Percentiles rank a stretch among this genome's conserved stretches.
Conservation (phyloP, 2,113 vertebrate species). For the Cygnus atratus region DNA sequence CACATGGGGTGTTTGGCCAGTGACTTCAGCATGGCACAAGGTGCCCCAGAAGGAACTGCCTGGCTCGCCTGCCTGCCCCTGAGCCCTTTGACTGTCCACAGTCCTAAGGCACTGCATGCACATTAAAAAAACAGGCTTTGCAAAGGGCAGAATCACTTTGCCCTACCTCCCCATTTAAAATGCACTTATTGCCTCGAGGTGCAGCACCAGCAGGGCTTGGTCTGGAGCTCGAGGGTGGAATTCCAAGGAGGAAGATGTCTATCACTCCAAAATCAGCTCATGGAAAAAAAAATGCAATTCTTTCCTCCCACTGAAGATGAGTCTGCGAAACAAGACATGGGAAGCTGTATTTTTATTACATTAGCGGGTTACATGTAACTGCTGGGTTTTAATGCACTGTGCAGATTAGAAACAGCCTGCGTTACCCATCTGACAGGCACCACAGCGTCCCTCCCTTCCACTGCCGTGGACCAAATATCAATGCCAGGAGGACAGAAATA, state of each 20-base stretch:
- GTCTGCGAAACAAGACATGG: neutral
- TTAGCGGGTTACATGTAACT: neutral
- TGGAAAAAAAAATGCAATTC: neutral
- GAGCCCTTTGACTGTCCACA: neutral
- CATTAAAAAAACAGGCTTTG: neutral
- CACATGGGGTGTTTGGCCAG: neutral
- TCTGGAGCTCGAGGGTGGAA: neutral
- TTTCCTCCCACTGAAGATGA: neutral
- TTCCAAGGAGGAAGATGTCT: neutral
- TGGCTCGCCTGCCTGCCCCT: neutral
- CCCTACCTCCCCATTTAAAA: neutral
- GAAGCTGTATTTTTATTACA: neutral
- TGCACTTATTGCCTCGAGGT: neutral
- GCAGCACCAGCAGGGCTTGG: accelerated
- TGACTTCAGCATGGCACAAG: neutral
- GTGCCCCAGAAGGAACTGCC: neutral
- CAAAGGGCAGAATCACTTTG: neutral
- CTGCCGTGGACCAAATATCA: neutral
- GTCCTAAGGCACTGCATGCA: accelerated
- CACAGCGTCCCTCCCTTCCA: neutral
- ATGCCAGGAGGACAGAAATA: neutral
- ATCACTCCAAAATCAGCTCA: neutral
- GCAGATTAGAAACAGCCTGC: neutral
- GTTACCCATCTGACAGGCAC: neutral
- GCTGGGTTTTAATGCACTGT: neutral